phyloP scores from a whole-genome alignment of 2,888 invertebrate genomes.

The Leucophenga maculata region DNA sequence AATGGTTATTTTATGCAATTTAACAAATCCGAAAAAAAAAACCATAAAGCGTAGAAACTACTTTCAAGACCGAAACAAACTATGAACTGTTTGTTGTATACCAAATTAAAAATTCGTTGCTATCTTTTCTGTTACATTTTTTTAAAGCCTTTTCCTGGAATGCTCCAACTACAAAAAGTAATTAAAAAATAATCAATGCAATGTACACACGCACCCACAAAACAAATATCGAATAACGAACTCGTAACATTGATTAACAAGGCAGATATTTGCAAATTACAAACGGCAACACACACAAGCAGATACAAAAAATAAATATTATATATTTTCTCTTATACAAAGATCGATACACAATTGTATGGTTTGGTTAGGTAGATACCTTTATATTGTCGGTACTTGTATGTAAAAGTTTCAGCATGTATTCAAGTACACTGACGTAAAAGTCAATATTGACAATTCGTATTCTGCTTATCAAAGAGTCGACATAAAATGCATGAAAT shows the following conservation, averaged over 20 bases:
- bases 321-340: too few relatives aligned
- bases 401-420: background rate
- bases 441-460: slow-evolving; percentile 15
- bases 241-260: slow-evolving; percentile 13
- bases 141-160: background rate
- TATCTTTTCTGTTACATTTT: too few relatives aligned
- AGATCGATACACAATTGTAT: too few relatives aligned
- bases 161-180: background rate
- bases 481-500: background rate
- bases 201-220: background rate
- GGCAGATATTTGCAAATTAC: slow-evolving; percentile 14
- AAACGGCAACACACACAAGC: background rate
- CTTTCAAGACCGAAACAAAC: too few relatives aligned
- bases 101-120: too few relatives aligned
- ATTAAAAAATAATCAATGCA: slow-evolving; percentile 5
- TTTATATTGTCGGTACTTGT: background rate
- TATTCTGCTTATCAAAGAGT: slow-evolving; percentile 7
- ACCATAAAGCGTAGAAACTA: too few relatives aligned
- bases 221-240: slow-evolving; percentile 14
- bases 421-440: slow-evolving; percentile 15
- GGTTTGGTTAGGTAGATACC: too few relatives aligned
- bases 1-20: too few relatives aligned
- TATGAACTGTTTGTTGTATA: too few relatives aligned
- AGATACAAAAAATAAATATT: background rate
- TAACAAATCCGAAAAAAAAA: too few relatives aligned